Evolutionary conservation across 2,113 vertebrate species (phyloP).

Genomic region (Pedetes capensis): DNA sequence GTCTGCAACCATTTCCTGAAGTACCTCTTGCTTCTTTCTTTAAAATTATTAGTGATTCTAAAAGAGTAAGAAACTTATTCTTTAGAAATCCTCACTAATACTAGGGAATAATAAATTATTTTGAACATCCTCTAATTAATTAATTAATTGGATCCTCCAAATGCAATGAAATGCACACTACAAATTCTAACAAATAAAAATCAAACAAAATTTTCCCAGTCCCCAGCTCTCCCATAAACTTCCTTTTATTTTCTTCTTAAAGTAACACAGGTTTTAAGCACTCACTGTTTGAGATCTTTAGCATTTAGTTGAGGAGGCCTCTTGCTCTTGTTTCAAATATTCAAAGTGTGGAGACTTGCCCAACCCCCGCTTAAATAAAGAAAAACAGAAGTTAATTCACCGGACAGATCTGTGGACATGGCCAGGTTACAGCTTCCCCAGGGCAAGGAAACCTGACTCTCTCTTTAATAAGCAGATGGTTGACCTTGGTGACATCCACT

Average conservation of each 20-base stretch:
- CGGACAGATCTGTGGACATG: not conserved
- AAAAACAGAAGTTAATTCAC: slow-evolving; percentile 72
- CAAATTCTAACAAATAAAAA: not conserved
- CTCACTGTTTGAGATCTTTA: not conserved
- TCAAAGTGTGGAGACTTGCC: not conserved
- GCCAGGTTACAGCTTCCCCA: slow-evolving; percentile 40
- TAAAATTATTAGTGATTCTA: not conserved
- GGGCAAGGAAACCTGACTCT: slow-evolving; percentile 64
- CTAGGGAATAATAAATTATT: not conserved
- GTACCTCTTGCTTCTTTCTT: not conserved
- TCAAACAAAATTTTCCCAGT: not conserved
- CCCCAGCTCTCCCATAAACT: not conserved
- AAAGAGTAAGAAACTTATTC: not conserved
- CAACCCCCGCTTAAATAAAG: slow-evolving; percentile 51
- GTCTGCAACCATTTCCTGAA: not conserved
- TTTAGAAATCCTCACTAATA: not conserved
- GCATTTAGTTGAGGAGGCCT: not conserved
- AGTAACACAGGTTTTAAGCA: not conserved
- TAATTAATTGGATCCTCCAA: not conserved
- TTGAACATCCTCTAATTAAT: not conserved
- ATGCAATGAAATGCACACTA: not conserved
- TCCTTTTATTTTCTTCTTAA: not conserved
- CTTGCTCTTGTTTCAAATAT: slow-evolving; percentile 42
- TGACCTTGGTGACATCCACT: slow-evolving; percentile 69
- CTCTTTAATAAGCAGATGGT: slow-evolving; percentile 64